Evolutionary conservation across 2,888 invertebrate species (phyloP), one percentile per base, ranked within the genome.

Genomic region (Encarsia formosa): DNA sequence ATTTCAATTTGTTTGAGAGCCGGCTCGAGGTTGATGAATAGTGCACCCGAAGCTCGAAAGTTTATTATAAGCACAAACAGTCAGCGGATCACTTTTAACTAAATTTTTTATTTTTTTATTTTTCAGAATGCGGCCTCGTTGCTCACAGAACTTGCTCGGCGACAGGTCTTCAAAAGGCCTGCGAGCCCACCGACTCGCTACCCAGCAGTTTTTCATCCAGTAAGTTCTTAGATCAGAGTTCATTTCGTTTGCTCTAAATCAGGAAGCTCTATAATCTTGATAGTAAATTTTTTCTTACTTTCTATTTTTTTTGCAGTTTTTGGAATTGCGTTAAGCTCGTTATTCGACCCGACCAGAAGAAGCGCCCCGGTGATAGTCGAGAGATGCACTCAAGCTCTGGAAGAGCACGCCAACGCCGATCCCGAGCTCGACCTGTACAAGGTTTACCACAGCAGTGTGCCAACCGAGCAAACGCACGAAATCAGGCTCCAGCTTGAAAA

Each of bases 71-170:
- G n/a, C n/a, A n/a, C n/a, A n/a, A n/a, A n/a, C n/a, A n/a, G n/a
- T n/a, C n/a, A n/a, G n/a, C n/a, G n/a, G n/a, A n/a, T n/a, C n/a
- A n/a, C n/a, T n/a, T n/a, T n/a, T n/a, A n/a, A n/a, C n/a, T n/a
- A 32, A 32, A 32, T n/a, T 13, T 32, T 8, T 32, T 5, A 13
- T 16, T 37, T 16, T 15, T 16, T 16, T 37, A n/a, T 15, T 16
- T 62, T 63, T 61, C 71, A 84, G 82, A 80, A 66, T 87, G 87
- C 72, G 85, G 86, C 50, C 74, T 85, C 62, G 81, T 85, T 56
- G 81, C 84, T 59, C 87, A 87, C 73, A 78, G 84, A 57, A 83
- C 83, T 57, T 87, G 87, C 71, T 79, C 82, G 40, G 81, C 82
- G 35, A 81, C 81, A 52, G 83, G 83, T 55, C 73, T 84, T 59